These are phyloP conservation scores for Drosophila meridionalis DNA, from an alignment of 2,888 invertebrate species.

Conservation along the genomic window DNA sequence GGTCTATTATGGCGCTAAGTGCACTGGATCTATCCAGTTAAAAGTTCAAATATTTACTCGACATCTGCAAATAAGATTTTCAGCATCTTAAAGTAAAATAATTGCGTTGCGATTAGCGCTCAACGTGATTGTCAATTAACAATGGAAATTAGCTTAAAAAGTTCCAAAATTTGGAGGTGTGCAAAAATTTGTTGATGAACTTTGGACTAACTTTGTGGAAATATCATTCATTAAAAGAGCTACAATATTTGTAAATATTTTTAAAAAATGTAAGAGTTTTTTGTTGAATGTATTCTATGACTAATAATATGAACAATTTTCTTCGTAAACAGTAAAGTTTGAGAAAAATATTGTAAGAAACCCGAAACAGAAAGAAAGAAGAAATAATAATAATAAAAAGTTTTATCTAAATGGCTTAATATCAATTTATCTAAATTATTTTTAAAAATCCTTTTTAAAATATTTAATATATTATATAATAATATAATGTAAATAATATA, in stretches of 20 bases:
- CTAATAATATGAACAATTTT: not conserved
- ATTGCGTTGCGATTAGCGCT: slow-evolving; percentile 16
- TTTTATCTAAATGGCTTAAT: too few species aligned
- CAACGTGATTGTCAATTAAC: slow-evolving; percentile 51
- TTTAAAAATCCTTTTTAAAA: too few species aligned
- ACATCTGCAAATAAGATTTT: slow-evolving; percentile 39
- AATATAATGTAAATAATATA: too few species aligned
- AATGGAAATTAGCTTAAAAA: slow-evolving; percentile 42
- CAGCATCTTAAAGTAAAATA: slow-evolving; percentile 32
- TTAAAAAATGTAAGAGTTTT: not conserved
- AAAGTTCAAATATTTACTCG: slow-evolving; percentile 54
- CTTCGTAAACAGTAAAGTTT: too few species aligned
- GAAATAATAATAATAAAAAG: too few species aligned
- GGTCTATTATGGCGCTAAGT: slow-evolving; percentile 58
- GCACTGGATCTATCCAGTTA: slow-evolving; percentile 78
- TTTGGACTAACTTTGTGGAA: not conserved
- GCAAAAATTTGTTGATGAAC: not conserved
- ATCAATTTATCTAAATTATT: too few species aligned
- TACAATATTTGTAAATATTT: not conserved
- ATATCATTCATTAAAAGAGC: not conserved
- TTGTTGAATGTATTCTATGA: too few species aligned
- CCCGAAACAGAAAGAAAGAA: too few species aligned
- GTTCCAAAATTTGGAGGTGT: not conserved
- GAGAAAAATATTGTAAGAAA: too few species aligned
- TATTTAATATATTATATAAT: too few species aligned